Conservation (phyloP, 1,140 invertebrate genomes). For the Dryas iulia region DNA sequence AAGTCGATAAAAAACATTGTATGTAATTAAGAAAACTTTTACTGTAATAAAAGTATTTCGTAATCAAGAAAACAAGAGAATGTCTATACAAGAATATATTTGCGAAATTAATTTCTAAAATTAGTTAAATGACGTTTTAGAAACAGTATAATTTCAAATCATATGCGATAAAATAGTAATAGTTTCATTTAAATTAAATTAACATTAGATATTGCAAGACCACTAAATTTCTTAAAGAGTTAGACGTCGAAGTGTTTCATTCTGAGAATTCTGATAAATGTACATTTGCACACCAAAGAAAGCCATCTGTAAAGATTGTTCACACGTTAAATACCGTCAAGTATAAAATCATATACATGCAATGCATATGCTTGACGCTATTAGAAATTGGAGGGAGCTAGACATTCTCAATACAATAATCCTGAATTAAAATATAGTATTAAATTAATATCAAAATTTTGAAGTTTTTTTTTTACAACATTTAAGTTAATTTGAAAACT, state of each 20-base stretch:
- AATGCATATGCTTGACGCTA: not conserved
- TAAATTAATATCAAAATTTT: not conserved
- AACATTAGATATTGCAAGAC: not conserved
- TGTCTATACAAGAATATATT: conserved; percentile 3
- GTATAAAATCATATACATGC: not conserved
- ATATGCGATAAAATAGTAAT: not conserved
- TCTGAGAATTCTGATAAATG: conserved; percentile 28
- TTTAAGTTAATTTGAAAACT: no score
- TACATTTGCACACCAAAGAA: conserved; percentile 40
- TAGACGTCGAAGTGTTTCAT: conserved; percentile 22
- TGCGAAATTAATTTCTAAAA: not conserved
- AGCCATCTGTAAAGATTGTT: conserved; percentile 41
- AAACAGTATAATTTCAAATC: not conserved
- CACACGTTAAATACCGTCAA: not conserved
- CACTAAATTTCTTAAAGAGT: not conserved
- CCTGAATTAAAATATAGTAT: no score
- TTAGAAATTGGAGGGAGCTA: not conserved
- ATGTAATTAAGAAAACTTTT: not conserved
- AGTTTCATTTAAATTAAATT: not conserved
- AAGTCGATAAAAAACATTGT: not conserved
- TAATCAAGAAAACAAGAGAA: not conserved
- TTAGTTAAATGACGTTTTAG: not conserved
- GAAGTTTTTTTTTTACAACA: no score
- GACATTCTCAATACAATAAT: not conserved
- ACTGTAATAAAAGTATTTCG: not conserved